Evolutionary conservation across 2,888 invertebrate genomes (phyloP).

Genomic region (Agriopis leucophaearia): DNA sequence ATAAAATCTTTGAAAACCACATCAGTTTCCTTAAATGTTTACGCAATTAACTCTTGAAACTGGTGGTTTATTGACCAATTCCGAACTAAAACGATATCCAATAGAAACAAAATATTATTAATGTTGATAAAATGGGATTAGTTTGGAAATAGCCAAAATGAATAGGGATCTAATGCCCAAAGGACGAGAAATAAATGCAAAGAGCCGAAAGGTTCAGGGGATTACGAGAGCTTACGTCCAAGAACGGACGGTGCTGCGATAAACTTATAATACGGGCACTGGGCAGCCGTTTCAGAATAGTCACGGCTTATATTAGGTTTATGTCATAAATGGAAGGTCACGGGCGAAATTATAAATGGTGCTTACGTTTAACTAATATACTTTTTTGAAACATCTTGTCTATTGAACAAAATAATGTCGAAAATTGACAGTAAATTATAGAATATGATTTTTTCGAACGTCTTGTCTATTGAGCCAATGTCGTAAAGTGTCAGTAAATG

Average conservation of each 20-base stretch:
- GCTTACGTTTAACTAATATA: constrained; percentile 25
- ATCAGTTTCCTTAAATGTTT: too few relatives aligned
- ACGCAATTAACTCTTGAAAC: too few relatives aligned
- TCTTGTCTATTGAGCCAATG: too few relatives aligned
- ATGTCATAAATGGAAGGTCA: constrained; percentile 40
- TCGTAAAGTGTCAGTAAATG: too few relatives aligned
- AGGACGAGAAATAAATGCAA: constrained; percentile 48
- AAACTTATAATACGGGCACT: constrained; percentile 49
- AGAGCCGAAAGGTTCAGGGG: constrained; percentile 49
- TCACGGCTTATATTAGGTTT: constrained; percentile 42
- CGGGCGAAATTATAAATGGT: constrained; percentile 28
- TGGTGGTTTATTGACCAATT: background rate
- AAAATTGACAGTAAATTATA: too few relatives aligned
- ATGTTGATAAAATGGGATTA: constrained; percentile 32
- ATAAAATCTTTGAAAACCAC: too few relatives aligned
- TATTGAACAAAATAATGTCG: too few relatives aligned
- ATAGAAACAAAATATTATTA: constrained; percentile 27
- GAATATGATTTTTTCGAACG: too few relatives aligned
- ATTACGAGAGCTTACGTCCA: constrained; percentile 52
- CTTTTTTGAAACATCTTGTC: too few relatives aligned
- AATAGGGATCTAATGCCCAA: constrained; percentile 37
- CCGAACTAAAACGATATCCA: constrained; percentile 5
- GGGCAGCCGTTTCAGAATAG: constrained; percentile 42
- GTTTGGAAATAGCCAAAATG: constrained; percentile 34
- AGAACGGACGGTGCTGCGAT: constrained; percentile 45